Percentiles rank a stretch among this genome's conserved stretches.
Evolutionary conservation across 1,140 invertebrate species (phyloP).

Genomic region (Drosophila bipectinata): DNA sequence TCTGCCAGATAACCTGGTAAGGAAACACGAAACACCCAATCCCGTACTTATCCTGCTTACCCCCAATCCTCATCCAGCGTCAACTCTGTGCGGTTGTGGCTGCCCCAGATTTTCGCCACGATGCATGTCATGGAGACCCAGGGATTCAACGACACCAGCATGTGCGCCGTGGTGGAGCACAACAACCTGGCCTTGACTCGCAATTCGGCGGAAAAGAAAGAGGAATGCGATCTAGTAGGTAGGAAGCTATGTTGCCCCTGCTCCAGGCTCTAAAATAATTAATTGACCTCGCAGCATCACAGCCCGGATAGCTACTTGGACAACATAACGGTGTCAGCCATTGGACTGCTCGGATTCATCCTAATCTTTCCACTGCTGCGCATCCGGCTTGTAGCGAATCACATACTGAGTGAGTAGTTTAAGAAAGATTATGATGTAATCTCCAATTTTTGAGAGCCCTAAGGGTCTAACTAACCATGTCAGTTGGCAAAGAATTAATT

Average conservation of each 20-base stretch:
- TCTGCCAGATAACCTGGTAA: slow-evolving; percentile 69
- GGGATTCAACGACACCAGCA: slow-evolving; percentile 84
- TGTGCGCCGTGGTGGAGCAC: slow-evolving; percentile 61
- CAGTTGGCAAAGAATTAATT: neutral
- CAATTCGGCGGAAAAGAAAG: neutral
- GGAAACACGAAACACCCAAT: neutral
- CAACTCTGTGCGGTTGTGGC: slow-evolving; percentile 83
- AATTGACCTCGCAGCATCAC: slow-evolving; percentile 40
- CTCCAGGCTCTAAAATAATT: slow-evolving; percentile 61
- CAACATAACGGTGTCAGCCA: slow-evolving; percentile 58
- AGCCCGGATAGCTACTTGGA: slow-evolving; percentile 39
- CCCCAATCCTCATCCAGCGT: slow-evolving; percentile 24
- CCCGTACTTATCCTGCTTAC: too few relatives aligned
- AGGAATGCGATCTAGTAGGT: slow-evolving; percentile 69
- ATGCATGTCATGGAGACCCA: slow-evolving; percentile 83
- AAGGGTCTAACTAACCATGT: too few relatives aligned
- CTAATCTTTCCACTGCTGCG: slow-evolving; percentile 59
- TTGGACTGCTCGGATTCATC: slow-evolving; percentile 54
- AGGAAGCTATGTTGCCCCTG: slow-evolving; percentile 37
- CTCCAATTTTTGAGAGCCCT: too few relatives aligned
- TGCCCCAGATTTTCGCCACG: slow-evolving; percentile 85
- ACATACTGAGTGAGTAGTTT: slow-evolving; percentile 59
- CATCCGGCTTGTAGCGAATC: slow-evolving; percentile 30
- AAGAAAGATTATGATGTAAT: neutral
- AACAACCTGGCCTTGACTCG: slow-evolving; percentile 15